Base-by-base conservation (phyloP, 1,140 invertebrate species). In the Camponotus vicinus region DNA sequence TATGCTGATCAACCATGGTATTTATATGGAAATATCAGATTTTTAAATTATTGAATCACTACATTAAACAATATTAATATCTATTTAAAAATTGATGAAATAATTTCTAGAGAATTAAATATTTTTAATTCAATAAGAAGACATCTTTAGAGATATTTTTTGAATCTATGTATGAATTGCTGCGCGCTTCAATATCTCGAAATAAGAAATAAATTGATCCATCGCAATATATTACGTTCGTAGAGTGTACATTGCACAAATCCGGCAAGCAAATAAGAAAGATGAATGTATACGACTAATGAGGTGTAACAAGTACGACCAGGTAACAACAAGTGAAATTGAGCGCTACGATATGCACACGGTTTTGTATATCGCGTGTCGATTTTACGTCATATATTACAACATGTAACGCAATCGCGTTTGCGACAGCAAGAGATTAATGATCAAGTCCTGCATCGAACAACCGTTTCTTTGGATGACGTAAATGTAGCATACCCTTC, bases 371-470 rank as follows among this genome's bases (percentile, higher is more conserved):
- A 83, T 63, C 69, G 79, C 45, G 63, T 42, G 69, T 75, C 79
- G 79, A 83, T 75, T 83, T 75, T 83, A 83, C 40, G n/a, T 83
- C 79, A 61, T 83, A 42, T n/a, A 83, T 83, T 83, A 61, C 40
- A 21, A 21, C 8, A 21, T 11, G 67, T 32, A 45, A 37, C n/a
- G 55, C 79, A 66, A 49, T 55, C 76, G 69, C 69, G 79, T 63
- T 49, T 18, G 69, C 79, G 55, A 75, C 79, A 83, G 55, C 27
- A 9, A 32, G 32, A 75, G 79, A 83, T 83, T 75, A 83, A 83
- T 83, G 40, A 49, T 7, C 40, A n/a, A 61, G 79, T 49, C 45
- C 27, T 63, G 40, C 40, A 73, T 75, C 40, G 27, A 83, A 52
- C 79, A 61, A 61, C 9, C 57, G 27, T 73, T 83, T 75, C 55